phyloP scores from a whole-genome alignment of 2,113 vertebrate species.

The Passer domesticus region DNA sequence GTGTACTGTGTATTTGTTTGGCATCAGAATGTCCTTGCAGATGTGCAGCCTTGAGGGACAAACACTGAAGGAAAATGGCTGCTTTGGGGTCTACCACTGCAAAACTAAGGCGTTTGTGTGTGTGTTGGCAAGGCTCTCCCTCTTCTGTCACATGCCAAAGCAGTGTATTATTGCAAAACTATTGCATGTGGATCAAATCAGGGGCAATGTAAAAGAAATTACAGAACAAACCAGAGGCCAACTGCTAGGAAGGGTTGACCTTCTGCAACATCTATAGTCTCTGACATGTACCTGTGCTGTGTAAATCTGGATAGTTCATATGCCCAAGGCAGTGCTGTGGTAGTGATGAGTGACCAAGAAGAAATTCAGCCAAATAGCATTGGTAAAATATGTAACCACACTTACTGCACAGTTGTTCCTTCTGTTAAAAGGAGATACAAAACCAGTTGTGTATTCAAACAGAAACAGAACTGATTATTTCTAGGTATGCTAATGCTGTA shows the following conservation, averaged over 20 bases:
- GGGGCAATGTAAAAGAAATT: neutral
- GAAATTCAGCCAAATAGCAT: neutral
- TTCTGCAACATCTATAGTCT: fast-evolving
- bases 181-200: neutral
- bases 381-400: neutral
- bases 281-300: neutral
- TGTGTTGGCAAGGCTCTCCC: neutral
- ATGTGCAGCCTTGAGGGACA: neutral
- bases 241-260: neutral
- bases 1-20: neutral
- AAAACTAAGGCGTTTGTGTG: neutral
- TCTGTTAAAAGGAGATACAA: neutral
- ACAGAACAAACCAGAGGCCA: neutral
- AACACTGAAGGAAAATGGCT: neutral
- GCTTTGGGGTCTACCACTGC: neutral
- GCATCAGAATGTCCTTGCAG: neutral
- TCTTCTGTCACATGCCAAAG: neutral
- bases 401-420: neutral
- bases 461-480: neutral
- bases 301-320: neutral
- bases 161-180: neutral
- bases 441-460: neutral
- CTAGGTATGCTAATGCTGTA: neutral
- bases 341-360: fast-evolving
- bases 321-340: neutral